phyloP scores from a whole-genome alignment of 2,797 vertebrate species.

The Spinus pinus region DNA sequence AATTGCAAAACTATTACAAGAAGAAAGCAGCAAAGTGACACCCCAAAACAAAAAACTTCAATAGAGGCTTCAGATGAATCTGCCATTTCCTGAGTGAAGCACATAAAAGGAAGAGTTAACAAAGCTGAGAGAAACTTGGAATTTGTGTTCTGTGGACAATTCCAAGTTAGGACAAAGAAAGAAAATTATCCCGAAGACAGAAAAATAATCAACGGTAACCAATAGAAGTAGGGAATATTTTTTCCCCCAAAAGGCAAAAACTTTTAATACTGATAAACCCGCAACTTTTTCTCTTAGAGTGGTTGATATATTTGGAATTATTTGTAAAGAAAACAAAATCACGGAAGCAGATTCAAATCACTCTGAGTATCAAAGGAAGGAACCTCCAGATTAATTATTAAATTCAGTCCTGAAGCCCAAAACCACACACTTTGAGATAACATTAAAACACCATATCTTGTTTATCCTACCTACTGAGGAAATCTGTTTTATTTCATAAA shows the following conservation, averaged over 20 bases:
- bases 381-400: background rate
- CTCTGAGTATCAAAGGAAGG: background rate
- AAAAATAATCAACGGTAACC: background rate
- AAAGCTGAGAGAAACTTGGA: background rate
- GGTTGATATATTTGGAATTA: background rate
- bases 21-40: background rate
- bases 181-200: background rate
- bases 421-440: background rate
- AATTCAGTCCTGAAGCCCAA: background rate
- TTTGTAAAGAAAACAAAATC: background rate
- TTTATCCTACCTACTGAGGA: background rate
- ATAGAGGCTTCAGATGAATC: background rate
- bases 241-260: accelerated
- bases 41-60: background rate
- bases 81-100: background rate
- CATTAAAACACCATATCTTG: background rate
- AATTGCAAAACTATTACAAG: background rate
- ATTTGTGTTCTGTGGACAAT: background rate
- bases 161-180: background rate
- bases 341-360: background rate
- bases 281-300: background rate
- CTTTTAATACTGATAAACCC: background rate
- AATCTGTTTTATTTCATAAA: background rate
- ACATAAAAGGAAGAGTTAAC: background rate
- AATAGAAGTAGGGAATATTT: background rate